A percentile compares a stretch with the other conserved stretches of the same genome.
These are phyloP conservation scores for Gymnoscopelus microlampas DNA, from an alignment of 2,797 vertebrate species.

Conservation along the genomic window DNA sequence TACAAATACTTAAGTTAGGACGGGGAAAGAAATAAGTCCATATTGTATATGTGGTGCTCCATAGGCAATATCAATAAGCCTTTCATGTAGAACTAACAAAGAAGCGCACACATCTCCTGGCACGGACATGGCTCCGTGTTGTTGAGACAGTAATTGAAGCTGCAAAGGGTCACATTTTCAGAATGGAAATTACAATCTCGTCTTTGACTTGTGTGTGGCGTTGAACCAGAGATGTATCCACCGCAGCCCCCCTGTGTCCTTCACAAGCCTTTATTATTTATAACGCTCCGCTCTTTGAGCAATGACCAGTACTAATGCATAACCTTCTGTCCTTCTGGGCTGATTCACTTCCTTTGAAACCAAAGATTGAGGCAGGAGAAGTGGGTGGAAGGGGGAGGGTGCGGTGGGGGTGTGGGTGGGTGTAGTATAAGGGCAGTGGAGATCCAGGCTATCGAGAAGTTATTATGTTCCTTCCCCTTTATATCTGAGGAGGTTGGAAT, in stretches of 20 bases:
- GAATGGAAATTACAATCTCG: conserved; percentile 95
- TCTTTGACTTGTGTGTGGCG: conserved; percentile 92
- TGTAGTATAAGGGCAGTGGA: conserved; percentile 75
- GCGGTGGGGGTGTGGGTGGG: conserved; percentile 46
- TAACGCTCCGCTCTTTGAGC: conserved; percentile 96
- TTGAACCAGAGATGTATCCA: conserved; percentile 86
- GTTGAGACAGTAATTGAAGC: conserved; percentile 80
- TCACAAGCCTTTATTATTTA: conserved; percentile 99
- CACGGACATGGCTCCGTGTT: conserved; percentile 64
- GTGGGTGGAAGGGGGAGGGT: conserved; percentile 73
- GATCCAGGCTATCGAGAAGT: conserved; percentile 86
- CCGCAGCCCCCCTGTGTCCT: conserved; percentile 89
- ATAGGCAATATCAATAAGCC: conserved; percentile 72
- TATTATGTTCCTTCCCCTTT: conserved; percentile 81
- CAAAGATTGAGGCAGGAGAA: conserved; percentile 90
- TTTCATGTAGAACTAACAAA: conserved; percentile 80
- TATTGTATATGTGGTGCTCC: conserved; percentile 51
- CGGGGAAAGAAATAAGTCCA: conserved; percentile 20
- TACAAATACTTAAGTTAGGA: conserved; percentile 52
- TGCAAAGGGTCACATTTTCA: conserved; percentile 85
- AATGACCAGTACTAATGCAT: conserved; percentile 99
- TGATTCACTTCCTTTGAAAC: conserved; percentile 97
- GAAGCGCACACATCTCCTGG: conserved; percentile 66
- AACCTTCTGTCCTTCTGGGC: conserved; percentile 98
- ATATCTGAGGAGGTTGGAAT: conserved; percentile 87